A percentile compares a stretch with the other conserved stretches of the same genome.
These are phyloP conservation scores for Drosophila cognata DNA, from an alignment of 2,888 invertebrate species.

Conservation along the genomic window DNA sequence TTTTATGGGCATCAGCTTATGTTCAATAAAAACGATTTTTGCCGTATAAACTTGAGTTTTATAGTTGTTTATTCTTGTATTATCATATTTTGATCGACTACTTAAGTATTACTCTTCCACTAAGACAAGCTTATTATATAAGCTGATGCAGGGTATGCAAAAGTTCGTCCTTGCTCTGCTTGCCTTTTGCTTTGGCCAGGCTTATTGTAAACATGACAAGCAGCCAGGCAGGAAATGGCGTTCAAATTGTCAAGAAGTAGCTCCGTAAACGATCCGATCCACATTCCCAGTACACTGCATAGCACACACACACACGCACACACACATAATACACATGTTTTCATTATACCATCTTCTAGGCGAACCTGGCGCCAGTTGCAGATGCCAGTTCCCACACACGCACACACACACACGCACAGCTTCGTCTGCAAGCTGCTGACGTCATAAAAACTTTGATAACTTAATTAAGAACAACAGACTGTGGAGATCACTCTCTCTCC, in stretches of 20 bases:
- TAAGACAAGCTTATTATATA: background rate
- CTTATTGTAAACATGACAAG: conserved; percentile 30
- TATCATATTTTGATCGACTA: background rate
- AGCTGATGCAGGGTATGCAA: conserved; percentile 21
- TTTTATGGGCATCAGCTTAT: background rate
- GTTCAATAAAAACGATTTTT: background rate
- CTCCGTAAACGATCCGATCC: conserved; percentile 46
- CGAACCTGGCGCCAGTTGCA: conserved; percentile 57
- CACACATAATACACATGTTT: background rate
- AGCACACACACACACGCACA: background rate
- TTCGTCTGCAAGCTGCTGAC: conserved; percentile 54
- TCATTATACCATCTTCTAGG: conserved; percentile 36
- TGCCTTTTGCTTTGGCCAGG: conserved; percentile 8
- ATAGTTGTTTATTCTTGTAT: background rate
- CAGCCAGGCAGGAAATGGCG: conserved; percentile 54
- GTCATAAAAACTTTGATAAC: conserved; percentile 79
- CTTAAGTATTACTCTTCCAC: background rate
- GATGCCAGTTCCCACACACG: conserved; percentile 27
- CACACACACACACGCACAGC: conserved; percentile 14
- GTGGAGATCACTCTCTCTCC: background rate
- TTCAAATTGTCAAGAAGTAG: conserved; percentile 57
- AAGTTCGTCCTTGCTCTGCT: background rate
- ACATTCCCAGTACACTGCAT: conserved; percentile 25
- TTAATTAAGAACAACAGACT: conserved; percentile 66
- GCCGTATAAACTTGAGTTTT: background rate